These are phyloP conservation scores for Acanthacorydalis orientalis DNA, from an alignment of 2,888 invertebrate genomes.

Conservation along the genomic window DNA sequence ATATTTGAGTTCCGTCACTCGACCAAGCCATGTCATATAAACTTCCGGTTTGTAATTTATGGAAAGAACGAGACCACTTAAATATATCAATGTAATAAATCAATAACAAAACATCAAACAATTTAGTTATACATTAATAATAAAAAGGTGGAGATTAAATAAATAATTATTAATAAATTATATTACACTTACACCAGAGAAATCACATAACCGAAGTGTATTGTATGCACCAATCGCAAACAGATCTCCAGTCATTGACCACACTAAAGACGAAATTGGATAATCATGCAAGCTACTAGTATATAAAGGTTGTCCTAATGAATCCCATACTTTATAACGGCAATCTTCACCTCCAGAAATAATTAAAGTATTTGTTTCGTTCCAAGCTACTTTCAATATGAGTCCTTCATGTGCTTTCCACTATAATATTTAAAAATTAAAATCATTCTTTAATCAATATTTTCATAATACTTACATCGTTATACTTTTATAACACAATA, in stretches of 20 bases:
- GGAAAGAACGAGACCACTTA: conserved; percentile 88
- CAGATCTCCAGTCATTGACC: conserved; percentile 81
- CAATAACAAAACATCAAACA: background rate
- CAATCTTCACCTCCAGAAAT: conserved; percentile 96
- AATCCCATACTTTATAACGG: conserved; percentile 71
- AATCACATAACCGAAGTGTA: conserved; percentile 80
- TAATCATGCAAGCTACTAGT: conserved; percentile 72
- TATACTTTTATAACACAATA: background rate
- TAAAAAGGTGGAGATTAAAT: background rate
- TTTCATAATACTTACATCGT: too few relatives aligned
- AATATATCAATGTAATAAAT: conserved; percentile 9
- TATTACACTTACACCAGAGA: conserved; percentile 59
- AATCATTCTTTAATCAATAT: background rate
- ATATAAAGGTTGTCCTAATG: conserved; percentile 74
- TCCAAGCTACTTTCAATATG: conserved; percentile 88
- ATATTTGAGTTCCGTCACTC: conserved; percentile 86
- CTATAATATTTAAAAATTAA: conserved; percentile 28
- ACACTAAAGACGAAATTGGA: conserved; percentile 79
- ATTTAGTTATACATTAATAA: background rate
- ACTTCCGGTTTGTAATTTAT: conserved; percentile 77
- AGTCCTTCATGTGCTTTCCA: conserved; percentile 96
- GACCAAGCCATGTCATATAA: conserved; percentile 87
- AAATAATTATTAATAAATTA: background rate
- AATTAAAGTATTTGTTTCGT: conserved; percentile 76
- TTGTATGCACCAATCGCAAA: conserved; percentile 91